Evolutionary conservation across 2,113 vertebrate genomes (phyloP), one percentile per base, ranked within the genome.

Genomic region (Picathartes gymnocephalus): DNA sequence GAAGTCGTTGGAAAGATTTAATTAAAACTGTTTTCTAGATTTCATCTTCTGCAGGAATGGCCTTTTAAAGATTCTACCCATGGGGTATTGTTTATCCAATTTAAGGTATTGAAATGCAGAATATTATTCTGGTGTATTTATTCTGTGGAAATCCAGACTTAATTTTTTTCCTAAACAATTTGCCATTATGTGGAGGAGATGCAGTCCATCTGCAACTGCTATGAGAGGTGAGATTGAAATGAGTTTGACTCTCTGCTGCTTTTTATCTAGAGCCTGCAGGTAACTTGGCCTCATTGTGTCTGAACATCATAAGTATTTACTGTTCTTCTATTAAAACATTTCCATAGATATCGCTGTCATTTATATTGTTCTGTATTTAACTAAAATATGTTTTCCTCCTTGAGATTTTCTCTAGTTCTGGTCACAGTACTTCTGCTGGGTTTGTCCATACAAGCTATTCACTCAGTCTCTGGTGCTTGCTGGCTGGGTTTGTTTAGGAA

Each of bases 21-120:
- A 96, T 97, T 96, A 93, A 93, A 94, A 71, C 20, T 54, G 51
- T 66, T 95, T 93, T 93, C 92, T 96, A 60, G 86, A 93, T 83
- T 95, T 91, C 47, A 27, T 93, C 56, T 86, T 90, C 82, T 86
- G 37, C 40, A 93, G 80, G 42, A 93, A 78, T 6, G 10, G 76
- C 47, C 30, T 93, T 90, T 83, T 90, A 90, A 86, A 60, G 56
- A 82, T 71, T 83, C 82, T 88, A 58, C 72, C 88, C 27, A 9
- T 74, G 64, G 80, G 72, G 68, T 86, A 70, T 66, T 88, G 80
- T 81, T 95, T 86, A 91, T 81, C 80, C 69, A 86, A 15, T 73
- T 88, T 78, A 78, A 88, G 69, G 47, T 88, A 84, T 90, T 92
- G 87, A 90, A 93, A 93, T 77, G 25, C 64, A 74, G 47, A 74